Evolutionary conservation across 2,888 invertebrate species (phyloP), one percentile per base, ranked within the genome.

Genomic region (Tenodera sinensis): DNA sequence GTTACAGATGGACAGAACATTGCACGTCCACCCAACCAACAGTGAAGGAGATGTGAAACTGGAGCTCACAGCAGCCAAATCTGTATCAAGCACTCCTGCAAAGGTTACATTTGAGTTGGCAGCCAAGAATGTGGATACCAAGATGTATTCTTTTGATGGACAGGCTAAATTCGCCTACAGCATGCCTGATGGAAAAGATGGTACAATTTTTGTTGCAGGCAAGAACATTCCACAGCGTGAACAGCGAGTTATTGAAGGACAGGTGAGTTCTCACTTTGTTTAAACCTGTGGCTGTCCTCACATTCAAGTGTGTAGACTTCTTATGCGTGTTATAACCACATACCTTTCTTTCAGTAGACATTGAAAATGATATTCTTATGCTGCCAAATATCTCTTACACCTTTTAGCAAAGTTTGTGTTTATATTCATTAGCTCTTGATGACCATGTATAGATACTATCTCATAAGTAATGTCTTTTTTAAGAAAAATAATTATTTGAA

Each of bases 151-250:
- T 0, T 93, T 94, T 90, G 93, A 94, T 85, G 88, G 91, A 0
- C 92, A 92, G 0, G 92, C 93, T 28, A 93, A 93, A 28, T 15
- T 95, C 0, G 92, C 93, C 1, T 94, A 93, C 47, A 93, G 94
- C 2, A 92, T 94, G 42, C 92, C 92, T n/a, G 93, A 94, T 27
- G 95, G 94, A 0, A 93, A 94, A 89, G 94, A 94, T 89, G 85
- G 94, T 0, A 93, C 94, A 42, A 34, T 93, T 0, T 92, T 92
- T 28, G 88, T 94, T 12, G 90, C 90, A 0, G 30, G 93, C 0
- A 94, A 94, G 89, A 93, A 94, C 28, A 88, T 92, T 3, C 91
- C 92, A 0, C 92, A 93, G 25, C 93, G 92, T 2, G 92, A 92
- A 20, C 92, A 92, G 30, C 92, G 92, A 42, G 91, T 84, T n/a